Conservation (phyloP, 2,888 invertebrate species). For the Pocota personata region DNA sequence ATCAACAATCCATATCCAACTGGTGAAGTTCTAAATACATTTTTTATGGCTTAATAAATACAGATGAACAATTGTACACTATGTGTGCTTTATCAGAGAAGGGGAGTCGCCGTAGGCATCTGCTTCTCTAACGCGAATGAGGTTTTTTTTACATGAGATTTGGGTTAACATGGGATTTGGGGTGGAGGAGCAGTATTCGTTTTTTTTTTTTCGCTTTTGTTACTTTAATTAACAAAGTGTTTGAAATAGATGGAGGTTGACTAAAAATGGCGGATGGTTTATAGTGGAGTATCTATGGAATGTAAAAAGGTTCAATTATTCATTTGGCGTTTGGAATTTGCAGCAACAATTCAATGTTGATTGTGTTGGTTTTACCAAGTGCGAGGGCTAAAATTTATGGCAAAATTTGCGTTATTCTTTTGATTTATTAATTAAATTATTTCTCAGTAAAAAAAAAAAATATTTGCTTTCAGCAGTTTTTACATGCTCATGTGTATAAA, state of each 20-base stretch:
- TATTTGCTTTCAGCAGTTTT: neutral
- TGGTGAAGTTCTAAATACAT: constrained; percentile 60
- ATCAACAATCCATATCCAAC: constrained; percentile 71
- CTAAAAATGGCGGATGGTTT: constrained; percentile 5
- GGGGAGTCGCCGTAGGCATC: constrained; percentile 6
- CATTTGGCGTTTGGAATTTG: neutral
- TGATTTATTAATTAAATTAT: constrained; percentile 10
- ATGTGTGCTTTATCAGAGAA: neutral
- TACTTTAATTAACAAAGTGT: constrained; percentile 72
- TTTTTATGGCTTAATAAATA: constrained; percentile 59
- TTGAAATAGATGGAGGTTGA: constrained; percentile 21
- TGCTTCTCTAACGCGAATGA: constrained; percentile 11
- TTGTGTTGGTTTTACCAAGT: constrained; percentile 17
- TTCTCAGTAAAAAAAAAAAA: neutral
- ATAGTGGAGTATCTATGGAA: constrained; percentile 5
- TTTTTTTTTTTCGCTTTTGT: constrained; percentile 24
- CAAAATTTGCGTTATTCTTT: neutral
- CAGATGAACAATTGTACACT: constrained; percentile 37
- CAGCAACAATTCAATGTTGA: constrained; percentile 51
- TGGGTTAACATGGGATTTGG: constrained; percentile 52
- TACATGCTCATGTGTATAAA: neutral
- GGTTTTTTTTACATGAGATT: constrained; percentile 7
- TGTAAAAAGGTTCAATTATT: constrained; percentile 11
- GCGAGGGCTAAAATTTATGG: neutral
- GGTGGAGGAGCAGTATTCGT: neutral